phyloP scores from a whole-genome alignment of 2,888 invertebrate genomes.

The Ormyrus thymus region DNA sequence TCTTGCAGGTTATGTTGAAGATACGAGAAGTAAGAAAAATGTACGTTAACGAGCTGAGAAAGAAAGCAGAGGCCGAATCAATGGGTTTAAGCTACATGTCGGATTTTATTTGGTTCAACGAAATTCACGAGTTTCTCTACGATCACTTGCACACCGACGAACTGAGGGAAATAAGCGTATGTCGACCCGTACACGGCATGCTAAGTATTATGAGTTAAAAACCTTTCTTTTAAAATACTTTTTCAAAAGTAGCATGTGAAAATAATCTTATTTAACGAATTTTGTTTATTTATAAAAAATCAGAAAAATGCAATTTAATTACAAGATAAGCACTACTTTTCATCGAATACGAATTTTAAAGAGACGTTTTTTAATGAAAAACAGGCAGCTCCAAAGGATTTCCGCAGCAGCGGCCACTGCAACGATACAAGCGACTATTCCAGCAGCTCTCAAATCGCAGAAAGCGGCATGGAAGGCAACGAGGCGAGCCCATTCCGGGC shows the following conservation, averaged over 20 bases:
- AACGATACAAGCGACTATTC: neutral
- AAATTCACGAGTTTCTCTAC: constrained; percentile 62
- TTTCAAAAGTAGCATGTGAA: too few species aligned
- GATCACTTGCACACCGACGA: constrained; percentile 63
- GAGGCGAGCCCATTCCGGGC: neutral
- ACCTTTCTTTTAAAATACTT: too few species aligned
- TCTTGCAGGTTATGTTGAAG: constrained; percentile 63
- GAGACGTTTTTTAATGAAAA: neutral
- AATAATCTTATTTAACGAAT: too few species aligned
- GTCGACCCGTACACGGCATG: too few species aligned
- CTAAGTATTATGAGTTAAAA: too few species aligned
- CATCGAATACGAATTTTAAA: too few species aligned
- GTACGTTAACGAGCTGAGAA: constrained; percentile 61
- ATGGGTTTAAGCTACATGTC: constrained; percentile 53
- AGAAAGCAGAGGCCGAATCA: constrained; percentile 53
- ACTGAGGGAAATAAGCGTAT: neutral
- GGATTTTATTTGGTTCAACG: constrained; percentile 60
- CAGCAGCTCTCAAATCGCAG: neutral
- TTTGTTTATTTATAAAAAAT: too few species aligned
- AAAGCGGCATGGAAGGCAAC: neutral
- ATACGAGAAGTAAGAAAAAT: constrained; percentile 61
- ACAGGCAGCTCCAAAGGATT: neutral
- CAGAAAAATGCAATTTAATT: too few species aligned
- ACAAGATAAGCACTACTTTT: too few species aligned
- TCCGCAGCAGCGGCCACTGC: constrained; percentile 16